Percentiles rank a stretch among this genome's conserved stretches.
Conservation (phyloP, 1,140 invertebrate genomes). For the Camponotus vicinus region DNA sequence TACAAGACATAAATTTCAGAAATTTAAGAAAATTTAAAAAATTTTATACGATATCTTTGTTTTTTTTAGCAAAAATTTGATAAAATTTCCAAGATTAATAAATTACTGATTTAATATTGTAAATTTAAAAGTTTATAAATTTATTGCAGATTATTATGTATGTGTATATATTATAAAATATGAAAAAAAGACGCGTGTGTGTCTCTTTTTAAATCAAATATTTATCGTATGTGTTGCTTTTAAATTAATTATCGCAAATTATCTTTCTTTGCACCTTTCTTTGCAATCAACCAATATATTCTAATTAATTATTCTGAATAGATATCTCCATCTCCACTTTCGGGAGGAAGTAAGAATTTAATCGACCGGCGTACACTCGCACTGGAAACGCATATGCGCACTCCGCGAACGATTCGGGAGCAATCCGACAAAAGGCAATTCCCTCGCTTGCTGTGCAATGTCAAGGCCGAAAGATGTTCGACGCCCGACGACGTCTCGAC, state of each 20-base stretch:
- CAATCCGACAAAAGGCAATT: slow-evolving; percentile 4
- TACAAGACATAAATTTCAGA: neutral
- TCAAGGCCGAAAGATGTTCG: slow-evolving; percentile 42
- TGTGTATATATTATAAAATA: neutral
- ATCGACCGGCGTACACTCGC: neutral
- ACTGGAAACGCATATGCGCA: slow-evolving; percentile 11
- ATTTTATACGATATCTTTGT: neutral
- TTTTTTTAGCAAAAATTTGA: neutral
- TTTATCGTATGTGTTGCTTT: too few relatives aligned
- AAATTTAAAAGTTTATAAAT: neutral
- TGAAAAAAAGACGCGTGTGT: neutral
- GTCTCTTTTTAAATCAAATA: too few relatives aligned
- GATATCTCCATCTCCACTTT: neutral
- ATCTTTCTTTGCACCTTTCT: slow-evolving; percentile 7
- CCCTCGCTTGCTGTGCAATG: slow-evolving; percentile 35
- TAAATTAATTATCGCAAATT: too few relatives aligned
- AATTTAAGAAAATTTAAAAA: neutral
- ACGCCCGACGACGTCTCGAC: slow-evolving; percentile 42
- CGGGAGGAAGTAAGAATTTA: too few relatives aligned
- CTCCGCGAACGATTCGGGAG: neutral
- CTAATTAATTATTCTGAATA: neutral
- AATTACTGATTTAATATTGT: neutral
- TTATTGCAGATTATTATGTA: neutral
- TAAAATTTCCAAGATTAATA: neutral
- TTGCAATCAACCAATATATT: neutral